Base-by-base conservation (phyloP, 2,113 vertebrate genomes). In the Rhinopomastus cyanomelas region DNA sequence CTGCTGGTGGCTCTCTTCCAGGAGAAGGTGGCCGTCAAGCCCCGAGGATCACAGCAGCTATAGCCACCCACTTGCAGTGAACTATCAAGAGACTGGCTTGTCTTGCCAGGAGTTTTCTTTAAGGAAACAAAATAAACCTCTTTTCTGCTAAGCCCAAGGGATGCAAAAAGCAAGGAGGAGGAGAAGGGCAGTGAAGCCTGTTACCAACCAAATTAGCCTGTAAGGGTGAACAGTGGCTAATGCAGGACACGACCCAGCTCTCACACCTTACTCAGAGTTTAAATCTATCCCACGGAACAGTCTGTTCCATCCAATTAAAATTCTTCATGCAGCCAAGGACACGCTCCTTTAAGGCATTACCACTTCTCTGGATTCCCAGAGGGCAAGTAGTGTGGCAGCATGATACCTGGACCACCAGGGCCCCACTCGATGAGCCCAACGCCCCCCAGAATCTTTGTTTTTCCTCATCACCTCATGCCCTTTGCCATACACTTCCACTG, bases 401-500 rank as follows among this genome's bases (percentile, higher is more conserved):
- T 1, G 1, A 4, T 36, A 25, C 39, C 39, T 29, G 30, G n/a
- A n/a, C 8, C 22, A 9, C 34, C 46, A 17, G 5, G 4, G 0
- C 3, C 16, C 2, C 3, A 13, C n/a, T 9, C 5, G 39, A 14
- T 80, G 74, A 87, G 11, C n/a, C 42, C 69, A 27, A 44, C 64
- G 2, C 8, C 16, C 37, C 37, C 77, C 21, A 5, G 12, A 30
- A 59, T 8, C 37, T 37, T 69, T 4, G 3, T 12, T 75, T 11
- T 46, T 8, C 36, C 27, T 23, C 11, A 0, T n/a, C 17, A 5
- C 20, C 32, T 1, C 0, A 85, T 81, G 46, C 44, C 67, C 62
- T 4, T 8, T 42, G 36, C 36, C 75, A 66, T 13, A 4, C 36
- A 3, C 37, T 5, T 2, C 27, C 64, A 36, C 18, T 18, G 46